These are phyloP conservation scores for Salvelinus fontinalis DNA, from an alignment of 2,113 vertebrate genomes.

Conservation along the genomic window DNA sequence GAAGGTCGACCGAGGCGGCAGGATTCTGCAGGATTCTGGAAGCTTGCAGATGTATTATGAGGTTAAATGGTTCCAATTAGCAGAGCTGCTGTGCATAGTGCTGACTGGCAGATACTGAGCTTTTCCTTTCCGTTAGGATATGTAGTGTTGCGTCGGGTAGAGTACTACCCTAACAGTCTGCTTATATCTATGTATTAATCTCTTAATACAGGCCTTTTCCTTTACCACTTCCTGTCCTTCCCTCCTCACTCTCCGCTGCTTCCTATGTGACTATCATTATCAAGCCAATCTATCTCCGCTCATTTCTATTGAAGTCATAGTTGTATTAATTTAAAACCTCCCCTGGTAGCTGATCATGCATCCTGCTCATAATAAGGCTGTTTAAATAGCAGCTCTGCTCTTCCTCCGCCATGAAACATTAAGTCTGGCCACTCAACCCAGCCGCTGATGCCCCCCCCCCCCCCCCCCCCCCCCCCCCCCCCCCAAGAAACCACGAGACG, in stretches of 20 bases:
- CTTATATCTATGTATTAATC: constrained; percentile 31
- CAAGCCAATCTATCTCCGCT: background rate
- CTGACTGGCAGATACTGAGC: constrained; percentile 10
- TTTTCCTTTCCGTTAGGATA: constrained; percentile 17
- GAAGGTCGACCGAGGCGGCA: constrained; percentile 14
- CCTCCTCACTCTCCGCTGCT: background rate
- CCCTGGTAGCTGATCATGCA: constrained; percentile 38
- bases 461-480: constrained; percentile 5
- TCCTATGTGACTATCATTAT: too few relatives aligned
- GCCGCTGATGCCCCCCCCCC: background rate
- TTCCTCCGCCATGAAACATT: constrained; percentile 11
- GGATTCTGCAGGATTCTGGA: constrained; percentile 18
- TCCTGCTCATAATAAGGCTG: constrained; percentile 23
- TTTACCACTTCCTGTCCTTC: constrained; percentile 16
- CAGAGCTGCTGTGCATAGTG: constrained; percentile 4
- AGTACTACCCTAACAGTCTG: constrained; percentile 1
- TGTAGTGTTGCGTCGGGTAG: too few relatives aligned
- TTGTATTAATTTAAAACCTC: constrained; percentile 41
- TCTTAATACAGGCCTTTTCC: constrained; percentile 41
- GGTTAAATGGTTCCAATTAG: constrained; percentile 53
- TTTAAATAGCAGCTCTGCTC: constrained; percentile 3
- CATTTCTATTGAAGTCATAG: constrained; percentile 35
- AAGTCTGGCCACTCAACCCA: constrained; percentile 9
- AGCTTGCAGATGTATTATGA: constrained; percentile 34
- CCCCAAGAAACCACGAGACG: constrained; percentile 7